Evolutionary conservation across 1,140 invertebrate genomes (phyloP).

Genomic region (Delia radicum): DNA sequence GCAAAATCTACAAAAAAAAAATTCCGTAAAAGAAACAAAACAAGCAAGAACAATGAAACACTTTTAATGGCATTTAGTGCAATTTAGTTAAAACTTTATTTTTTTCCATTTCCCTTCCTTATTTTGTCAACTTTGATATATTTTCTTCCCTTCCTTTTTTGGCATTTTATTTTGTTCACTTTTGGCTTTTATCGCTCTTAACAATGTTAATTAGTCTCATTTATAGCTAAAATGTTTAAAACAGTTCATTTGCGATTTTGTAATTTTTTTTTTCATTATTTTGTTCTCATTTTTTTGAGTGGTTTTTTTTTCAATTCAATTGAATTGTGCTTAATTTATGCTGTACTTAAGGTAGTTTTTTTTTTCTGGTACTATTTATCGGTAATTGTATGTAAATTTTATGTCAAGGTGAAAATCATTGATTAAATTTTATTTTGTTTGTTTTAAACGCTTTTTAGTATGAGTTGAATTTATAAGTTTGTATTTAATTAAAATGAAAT

Average conservation of each 20-base stretch:
- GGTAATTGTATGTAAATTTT: not conserved
- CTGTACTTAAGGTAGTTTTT: not conserved
- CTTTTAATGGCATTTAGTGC: not conserved
- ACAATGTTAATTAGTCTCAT: conserved; percentile 16
- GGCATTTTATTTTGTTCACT: not conserved
- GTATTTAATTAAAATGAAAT: not conserved
- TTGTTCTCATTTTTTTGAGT: not conserved
- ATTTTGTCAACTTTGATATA: not conserved
- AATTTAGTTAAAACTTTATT: not conserved
- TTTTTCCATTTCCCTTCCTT: not conserved
- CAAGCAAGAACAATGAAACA: conserved; percentile 1
- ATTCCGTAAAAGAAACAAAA: no score
- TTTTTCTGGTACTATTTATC: no score
- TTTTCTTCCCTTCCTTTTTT: not conserved
- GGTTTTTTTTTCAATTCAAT: not conserved
- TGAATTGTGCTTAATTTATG: not conserved
- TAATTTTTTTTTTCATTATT: not conserved
- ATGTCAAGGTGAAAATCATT: not conserved
- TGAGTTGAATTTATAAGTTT: not conserved
- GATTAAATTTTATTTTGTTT: not conserved
- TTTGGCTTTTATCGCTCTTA: not conserved
- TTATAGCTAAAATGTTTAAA: conserved; percentile 1
- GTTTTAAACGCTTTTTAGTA: not conserved
- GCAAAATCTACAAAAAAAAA: no score
- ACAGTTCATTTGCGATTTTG: not conserved